phyloP scores from a whole-genome alignment of 1,140 invertebrate genomes.

The Drosophila melanica region DNA sequence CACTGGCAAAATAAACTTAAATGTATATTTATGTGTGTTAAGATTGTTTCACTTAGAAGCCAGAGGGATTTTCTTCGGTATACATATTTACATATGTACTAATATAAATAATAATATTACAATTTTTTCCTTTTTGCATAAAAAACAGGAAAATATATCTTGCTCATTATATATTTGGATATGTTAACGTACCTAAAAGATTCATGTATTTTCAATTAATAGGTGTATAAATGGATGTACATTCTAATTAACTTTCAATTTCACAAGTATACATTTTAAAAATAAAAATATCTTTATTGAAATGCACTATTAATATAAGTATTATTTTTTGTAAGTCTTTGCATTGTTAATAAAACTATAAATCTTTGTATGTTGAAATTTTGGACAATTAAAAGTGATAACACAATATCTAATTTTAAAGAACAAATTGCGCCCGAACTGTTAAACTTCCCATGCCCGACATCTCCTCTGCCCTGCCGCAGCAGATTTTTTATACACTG shows the following conservation, averaged over 20 bases:
- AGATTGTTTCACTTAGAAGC: constrained; percentile 1
- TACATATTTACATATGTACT: constrained; percentile 2
- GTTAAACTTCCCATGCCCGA: no score
- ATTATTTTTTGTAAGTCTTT: constrained; percentile 31
- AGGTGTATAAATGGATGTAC: constrained; percentile 12
- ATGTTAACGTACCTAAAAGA: constrained; percentile 7
- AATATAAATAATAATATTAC: not conserved
- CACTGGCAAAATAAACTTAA: not conserved
- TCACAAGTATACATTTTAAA: constrained; percentile 16
- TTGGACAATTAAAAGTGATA: constrained; percentile 37
- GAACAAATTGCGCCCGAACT: no score
- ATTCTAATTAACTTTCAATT: constrained; percentile 17
- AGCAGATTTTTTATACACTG: no score
- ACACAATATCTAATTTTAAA: constrained; percentile 4
- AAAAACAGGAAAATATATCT: not conserved
- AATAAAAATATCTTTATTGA: constrained; percentile 23
- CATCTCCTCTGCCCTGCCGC: no score
- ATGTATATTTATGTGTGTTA: constrained; percentile 3
- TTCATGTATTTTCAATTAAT: constrained; percentile 25
- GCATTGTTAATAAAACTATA: constrained; percentile 31
- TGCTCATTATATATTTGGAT: constrained; percentile 9
- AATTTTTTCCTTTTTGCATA: not conserved
- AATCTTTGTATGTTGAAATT: constrained; percentile 39
- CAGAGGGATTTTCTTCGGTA: not conserved
- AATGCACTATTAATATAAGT: constrained; percentile 27